Evolutionary conservation across 2,113 vertebrate genomes (phyloP).

Genomic region (Heterotis niloticus): DNA sequence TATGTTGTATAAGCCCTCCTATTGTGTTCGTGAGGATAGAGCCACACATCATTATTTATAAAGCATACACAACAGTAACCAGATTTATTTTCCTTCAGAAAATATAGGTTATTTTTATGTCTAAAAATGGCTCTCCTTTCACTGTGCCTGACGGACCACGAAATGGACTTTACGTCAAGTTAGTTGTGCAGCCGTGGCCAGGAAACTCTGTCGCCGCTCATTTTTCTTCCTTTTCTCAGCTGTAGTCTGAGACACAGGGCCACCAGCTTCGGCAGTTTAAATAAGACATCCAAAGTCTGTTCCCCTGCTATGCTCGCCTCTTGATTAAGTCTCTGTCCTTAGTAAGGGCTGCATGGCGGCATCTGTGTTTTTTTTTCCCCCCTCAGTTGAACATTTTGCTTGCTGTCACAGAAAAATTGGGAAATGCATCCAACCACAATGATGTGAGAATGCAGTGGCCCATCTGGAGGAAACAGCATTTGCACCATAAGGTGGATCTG

Average conservation of each 20-base stretch:
- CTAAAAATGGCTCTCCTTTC: constrained; percentile 55
- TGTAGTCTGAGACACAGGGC: constrained; percentile 49
- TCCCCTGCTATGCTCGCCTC: constrained; percentile 42
- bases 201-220: constrained; percentile 46
- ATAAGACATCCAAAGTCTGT: constrained; percentile 58
- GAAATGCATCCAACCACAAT: no score
- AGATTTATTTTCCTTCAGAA: constrained; percentile 45
- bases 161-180: constrained; percentile 69
- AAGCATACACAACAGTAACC: constrained; percentile 39
- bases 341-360: constrained; percentile 37
- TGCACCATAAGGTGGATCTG: no score
- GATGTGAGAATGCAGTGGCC: no score
- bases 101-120: constrained; percentile 54
- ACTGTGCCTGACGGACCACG: constrained; percentile 54
- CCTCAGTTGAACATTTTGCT: no score
- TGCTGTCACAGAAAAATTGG: no score
- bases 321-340: constrained; percentile 51
- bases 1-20: constrained; percentile 33
- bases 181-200: constrained; percentile 45
- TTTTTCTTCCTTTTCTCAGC: constrained; percentile 54
- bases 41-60: constrained; percentile 41
- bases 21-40: constrained; percentile 30
- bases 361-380: no score
- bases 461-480: no score
- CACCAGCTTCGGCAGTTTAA: constrained; percentile 48